phyloP scores from a whole-genome alignment of 2,113 vertebrate genomes.

The Chaetorhynchus papuensis region DNA sequence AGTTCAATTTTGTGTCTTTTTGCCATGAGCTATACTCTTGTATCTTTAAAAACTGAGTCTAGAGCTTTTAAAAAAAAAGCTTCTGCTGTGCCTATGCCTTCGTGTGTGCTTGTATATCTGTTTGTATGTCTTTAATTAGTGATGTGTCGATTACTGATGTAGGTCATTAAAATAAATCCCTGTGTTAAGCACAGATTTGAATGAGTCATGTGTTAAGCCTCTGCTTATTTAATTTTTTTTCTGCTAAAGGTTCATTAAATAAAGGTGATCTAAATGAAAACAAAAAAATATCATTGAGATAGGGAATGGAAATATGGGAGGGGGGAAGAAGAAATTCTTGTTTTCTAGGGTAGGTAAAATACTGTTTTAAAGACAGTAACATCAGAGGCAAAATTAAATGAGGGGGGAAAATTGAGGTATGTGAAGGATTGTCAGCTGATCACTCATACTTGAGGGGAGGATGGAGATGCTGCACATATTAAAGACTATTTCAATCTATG shows the following conservation, averaged over 20 bases:
- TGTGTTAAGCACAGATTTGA: background rate
- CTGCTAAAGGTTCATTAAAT: background rate
- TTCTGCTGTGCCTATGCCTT: background rate
- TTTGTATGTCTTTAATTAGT: background rate
- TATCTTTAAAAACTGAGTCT: slow-evolving; percentile 47
- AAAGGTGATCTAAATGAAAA: background rate
- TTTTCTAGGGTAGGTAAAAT: background rate
- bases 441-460: background rate
- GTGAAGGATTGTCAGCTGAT: background rate
- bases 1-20: slow-evolving; percentile 74
- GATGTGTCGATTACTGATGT: background rate
- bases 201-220: background rate
- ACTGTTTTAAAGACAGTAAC: background rate
- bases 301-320: background rate
- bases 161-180: background rate
- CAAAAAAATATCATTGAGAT: background rate
- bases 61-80: background rate
- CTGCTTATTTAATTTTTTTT: background rate
- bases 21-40: slow-evolving; percentile 21
- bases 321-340: background rate
- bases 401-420: background rate
- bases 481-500: background rate
- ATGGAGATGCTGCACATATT: background rate
- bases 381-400: background rate
- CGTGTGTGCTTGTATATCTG: background rate